Percentiles rank a stretch among this genome's conserved stretches.
Conservation (phyloP, 2,888 invertebrate species). For the Agriopis marginaria region DNA sequence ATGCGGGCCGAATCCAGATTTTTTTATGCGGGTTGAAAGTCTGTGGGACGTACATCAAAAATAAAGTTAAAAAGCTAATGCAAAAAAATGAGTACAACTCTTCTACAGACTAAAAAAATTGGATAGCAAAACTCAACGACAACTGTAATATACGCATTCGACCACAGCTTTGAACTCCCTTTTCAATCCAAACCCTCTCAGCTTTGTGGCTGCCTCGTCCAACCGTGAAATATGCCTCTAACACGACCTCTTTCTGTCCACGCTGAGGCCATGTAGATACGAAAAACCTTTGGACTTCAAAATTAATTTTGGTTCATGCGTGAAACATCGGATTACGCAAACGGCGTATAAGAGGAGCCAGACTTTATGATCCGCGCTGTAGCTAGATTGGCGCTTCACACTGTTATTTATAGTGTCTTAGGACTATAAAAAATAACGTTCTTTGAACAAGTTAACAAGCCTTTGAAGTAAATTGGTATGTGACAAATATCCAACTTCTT, state of each 20-base stretch:
- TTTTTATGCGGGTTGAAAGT: too few relatives aligned
- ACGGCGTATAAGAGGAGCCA: constrained; percentile 36
- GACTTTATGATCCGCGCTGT: constrained; percentile 47
- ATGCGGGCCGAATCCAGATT: too few relatives aligned
- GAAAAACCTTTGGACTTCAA: constrained; percentile 49
- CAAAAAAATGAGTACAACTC: not conserved
- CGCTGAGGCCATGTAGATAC: constrained; percentile 44
- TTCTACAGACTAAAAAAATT: not conserved
- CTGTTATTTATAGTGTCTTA: not conserved
- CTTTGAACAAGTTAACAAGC: not conserved
- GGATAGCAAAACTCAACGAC: constrained; percentile 4
- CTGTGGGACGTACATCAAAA: too few relatives aligned
- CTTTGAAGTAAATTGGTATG: not conserved
- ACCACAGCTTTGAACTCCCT: constrained; percentile 27
- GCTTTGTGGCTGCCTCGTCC: constrained; percentile 32
- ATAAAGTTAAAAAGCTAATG: too few relatives aligned
- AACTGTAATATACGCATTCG: constrained; percentile 18
- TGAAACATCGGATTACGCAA: constrained; percentile 60
- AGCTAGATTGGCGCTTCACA: not conserved
- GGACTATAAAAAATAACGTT: not conserved
- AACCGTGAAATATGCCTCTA: constrained; percentile 45
- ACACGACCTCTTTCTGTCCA: constrained; percentile 35
- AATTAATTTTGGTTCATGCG: constrained; percentile 59
- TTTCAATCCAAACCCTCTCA: constrained; percentile 27
- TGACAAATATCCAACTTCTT: not conserved